Evolutionary conservation across 2,888 invertebrate species (phyloP), one percentile per base, ranked within the genome.

Genomic region (Aphodius sticticus): DNA sequence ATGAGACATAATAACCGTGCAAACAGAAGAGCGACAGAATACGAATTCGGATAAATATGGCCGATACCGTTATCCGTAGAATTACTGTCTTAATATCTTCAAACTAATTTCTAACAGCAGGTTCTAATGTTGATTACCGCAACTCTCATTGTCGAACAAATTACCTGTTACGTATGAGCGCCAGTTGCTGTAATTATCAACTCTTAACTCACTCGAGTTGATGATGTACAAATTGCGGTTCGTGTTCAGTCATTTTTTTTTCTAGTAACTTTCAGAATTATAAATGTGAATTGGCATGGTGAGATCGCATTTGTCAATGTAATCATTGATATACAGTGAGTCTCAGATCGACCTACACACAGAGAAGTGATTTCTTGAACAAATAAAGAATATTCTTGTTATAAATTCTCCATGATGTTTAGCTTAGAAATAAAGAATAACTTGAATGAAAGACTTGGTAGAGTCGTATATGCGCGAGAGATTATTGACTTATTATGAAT

Each of bases 71-170:
- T 53, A 53, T 53, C 9, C 53, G 53, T 53, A 53, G 53, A 53
- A 53, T 53, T 53, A 2, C 53, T 7, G 53, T 53, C 53, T 53
- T 53, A 53, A 53, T 53, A 53, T 7, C 53, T 5, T 53, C 53
- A 9, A 53, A 53, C 53, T 53, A 53, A 53, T 53, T 53, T 53
- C 53, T 53, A 53, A 53, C 53, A 53, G 53, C 53, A 53, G 53
- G 53, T 5, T 53, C 6, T 53, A 53, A 53, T 53, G 53, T 53
- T 53, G 53, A 53, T 53, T 7, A 12, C 53, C 12, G 53, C 12
- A 53, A 53, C 53, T 53, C 53, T 53, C 53, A 53, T 53, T 53
- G 53, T 53, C 53, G 53, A 53, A 53, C 53, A 53, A 53, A 53
- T 53, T 53, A 53, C 53, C 53, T 53, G 53, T 53, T 53, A 53